Conservation (phyloP, 2,888 invertebrate genomes). For the Thereva unica region DNA sequence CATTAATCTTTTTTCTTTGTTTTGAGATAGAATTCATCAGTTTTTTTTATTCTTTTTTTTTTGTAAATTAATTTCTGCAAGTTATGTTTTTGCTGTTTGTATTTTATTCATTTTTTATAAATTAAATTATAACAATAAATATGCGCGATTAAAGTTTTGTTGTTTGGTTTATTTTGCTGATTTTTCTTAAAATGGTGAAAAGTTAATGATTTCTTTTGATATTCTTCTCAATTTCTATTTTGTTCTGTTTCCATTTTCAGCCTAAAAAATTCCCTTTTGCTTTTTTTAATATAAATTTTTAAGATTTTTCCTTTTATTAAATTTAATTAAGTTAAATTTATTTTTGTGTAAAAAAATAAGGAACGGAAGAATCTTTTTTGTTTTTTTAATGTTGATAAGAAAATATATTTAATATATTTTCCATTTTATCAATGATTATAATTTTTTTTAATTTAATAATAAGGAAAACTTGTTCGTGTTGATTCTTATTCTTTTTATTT, state of each 20-base stretch:
- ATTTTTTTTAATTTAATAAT: background rate
- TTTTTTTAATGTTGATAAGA: too few species aligned
- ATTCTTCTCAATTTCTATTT: conserved; percentile 14
- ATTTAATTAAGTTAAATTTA: background rate
- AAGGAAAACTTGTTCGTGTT: background rate
- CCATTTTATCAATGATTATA: too few species aligned
- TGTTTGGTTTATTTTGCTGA: conserved; percentile 21
- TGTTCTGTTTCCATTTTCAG: conserved; percentile 15
- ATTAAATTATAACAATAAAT: conserved; percentile 38
- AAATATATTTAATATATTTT: too few species aligned
- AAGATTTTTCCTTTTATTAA: too few species aligned
- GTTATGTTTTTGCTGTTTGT: conserved; percentile 10
- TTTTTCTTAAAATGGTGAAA: conserved; percentile 12
- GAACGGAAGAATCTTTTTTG: background rate
- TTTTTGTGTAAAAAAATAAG: background rate
- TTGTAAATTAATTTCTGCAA: conserved; percentile 10
- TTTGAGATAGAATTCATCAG: conserved; percentile 4
- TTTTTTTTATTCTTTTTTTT: conserved; percentile 18
- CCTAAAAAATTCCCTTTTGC: conserved; percentile 27
- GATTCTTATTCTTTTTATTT: background rate
- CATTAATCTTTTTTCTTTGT: conserved; percentile 13
- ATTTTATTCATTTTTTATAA: conserved; percentile 15
- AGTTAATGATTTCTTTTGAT: too few species aligned
- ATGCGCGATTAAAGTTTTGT: conserved; percentile 32
- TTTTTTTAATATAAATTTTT: background rate